These are phyloP conservation scores for Enteromius afrohamiltoni DNA, from an alignment of 2,797 vertebrate genomes.

Conservation along the genomic window DNA sequence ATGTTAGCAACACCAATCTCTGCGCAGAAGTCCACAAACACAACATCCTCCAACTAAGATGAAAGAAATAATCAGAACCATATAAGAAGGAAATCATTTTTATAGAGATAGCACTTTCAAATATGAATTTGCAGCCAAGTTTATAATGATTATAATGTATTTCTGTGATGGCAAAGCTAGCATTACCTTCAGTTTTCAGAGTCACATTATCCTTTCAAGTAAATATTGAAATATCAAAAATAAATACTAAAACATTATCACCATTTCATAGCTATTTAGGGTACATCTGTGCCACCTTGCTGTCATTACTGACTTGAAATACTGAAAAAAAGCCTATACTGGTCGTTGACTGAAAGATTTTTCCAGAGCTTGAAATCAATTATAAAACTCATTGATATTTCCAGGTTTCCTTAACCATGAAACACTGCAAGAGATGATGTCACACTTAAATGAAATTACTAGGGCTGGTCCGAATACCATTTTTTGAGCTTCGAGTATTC, in stretches of 20 bases:
- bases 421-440: not conserved
- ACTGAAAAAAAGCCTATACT: not conserved
- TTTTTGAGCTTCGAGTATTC: too few relatives aligned
- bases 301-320: not conserved
- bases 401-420: not conserved
- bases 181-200: not conserved
- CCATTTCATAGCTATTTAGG: not conserved
- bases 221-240: not conserved
- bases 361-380: not conserved
- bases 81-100: not conserved
- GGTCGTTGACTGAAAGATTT: not conserved
- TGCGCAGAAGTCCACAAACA: conserved; percentile 91
- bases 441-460: not conserved
- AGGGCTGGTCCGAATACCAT: too few relatives aligned
- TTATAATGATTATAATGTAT: not conserved
- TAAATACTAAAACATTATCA: not conserved
- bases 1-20: conserved; percentile 89
- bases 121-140: not conserved
- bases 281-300: not conserved
- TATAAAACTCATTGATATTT: not conserved
- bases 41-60: conserved; percentile 85
- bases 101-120: not conserved
- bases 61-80: not conserved
- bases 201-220: not conserved
- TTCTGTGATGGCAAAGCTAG: not conserved